Base-by-base conservation (phyloP, 1,140 invertebrate genomes). In the Campoletis sonorensis region DNA sequence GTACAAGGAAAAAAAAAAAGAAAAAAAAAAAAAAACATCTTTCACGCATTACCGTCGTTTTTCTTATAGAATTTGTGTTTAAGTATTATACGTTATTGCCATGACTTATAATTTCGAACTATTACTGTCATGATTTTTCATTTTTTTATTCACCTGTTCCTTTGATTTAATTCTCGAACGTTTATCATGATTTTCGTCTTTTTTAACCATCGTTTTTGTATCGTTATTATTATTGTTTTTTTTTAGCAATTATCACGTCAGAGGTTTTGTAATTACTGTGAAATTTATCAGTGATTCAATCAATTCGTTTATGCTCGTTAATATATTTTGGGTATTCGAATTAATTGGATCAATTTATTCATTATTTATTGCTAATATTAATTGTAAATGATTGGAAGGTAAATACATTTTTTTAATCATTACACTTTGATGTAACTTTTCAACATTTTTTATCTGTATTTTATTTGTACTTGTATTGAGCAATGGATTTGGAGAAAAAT, bases 21-120 rank as follows among this genome's bases (percentile, higher is more conserved):
- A n/a, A n/a, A n/a, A n/a, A n/a, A 23, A 26, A 64, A 27, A 64
- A 64, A 64, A 64, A 64, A 26, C 51, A 54, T 21, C 51, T 54
- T 54, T 64, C 61, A 64, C 61, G 61, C 61, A 64, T 26, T 23
- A 64, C 23, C 61, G 27, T 8, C 61, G 23, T 16, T 23, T 64
- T 64, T 13, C 11, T 23, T 64, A 64, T 64, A 64, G 40, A 10
- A 64, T 64, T 23, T 8, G 61, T 23, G 18, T 64, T 21, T 4
- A 64, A 64, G 51, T 54, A 51, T 51, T 54, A 51, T 51, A 54
- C 11, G 61, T 64, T 7, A 64, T 64, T 64, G 27, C 61, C 15
- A 23, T 64, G 11, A 23, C n/a, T 23, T 26, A 15, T 64, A 64
- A 64, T 64, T 64, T 26, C 10, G n/a, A 15, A 64, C 61, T 26